Evolutionary conservation across 2,888 invertebrate genomes (phyloP), one percentile per base, ranked within the genome.

Genomic region (Phanerotoma sp.): DNA sequence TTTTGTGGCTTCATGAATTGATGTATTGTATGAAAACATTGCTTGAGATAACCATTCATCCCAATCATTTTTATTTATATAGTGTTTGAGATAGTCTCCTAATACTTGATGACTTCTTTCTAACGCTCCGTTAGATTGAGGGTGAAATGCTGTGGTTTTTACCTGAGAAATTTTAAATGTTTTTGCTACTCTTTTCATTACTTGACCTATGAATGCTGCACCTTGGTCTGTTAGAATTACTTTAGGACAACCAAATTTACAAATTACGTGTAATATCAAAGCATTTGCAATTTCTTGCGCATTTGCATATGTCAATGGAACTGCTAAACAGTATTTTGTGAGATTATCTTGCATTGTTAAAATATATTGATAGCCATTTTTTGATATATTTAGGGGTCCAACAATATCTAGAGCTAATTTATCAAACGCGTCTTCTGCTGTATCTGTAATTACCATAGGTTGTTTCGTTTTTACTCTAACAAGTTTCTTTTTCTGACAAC

Each of bases 351-450:
- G n/a, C n/a, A n/a, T n/a, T n/a, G n/a, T n/a, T n/a, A 59, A 18
- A 2, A 59, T 49, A 9, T 51, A 55, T 10, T 33, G 25, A 28
- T 56, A 51, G 4, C 59, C 63, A 2, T 21, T 28, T 3, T 35
- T 5, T n/a, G 62, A 56, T 3, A 22, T 13, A 62, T 55, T 22
- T n/a, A n/a, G n/a, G n/a, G n/a, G n/a, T n/a, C n/a, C n/a, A n/a
- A n/a, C n/a, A n/a, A n/a, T n/a, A n/a, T 66, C 63, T 22, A 62
- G 9, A 5, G 54, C 48, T 7, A 65, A 37, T 22, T 61, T 52
- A 22, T 63, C 60, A 16, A 57, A 56, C 1, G 32, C 32, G 6
- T 49, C 18, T 10, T 20, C 18, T 16, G 32, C 62, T n/a, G n/a
- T n/a, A n/a, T n/a, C n/a, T n/a, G n/a, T n/a, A n/a, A n/a, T n/a